phyloP scores from a whole-genome alignment of 2,113 vertebrate species.

The Rynchops niger region DNA sequence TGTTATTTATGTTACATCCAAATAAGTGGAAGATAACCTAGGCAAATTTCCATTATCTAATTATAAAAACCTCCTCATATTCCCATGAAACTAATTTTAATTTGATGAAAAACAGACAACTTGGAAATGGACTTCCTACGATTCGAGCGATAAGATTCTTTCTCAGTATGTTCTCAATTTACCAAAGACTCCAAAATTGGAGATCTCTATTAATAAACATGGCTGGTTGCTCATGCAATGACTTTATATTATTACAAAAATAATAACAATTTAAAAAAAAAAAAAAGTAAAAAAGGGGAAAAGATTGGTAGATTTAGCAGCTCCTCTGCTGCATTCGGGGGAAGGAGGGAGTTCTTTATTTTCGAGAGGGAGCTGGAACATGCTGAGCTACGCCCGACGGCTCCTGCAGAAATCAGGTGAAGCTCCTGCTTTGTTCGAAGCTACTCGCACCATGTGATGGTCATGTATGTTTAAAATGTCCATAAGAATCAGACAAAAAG shows the following conservation, averaged over 20 bases:
- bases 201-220: constrained; percentile 70
- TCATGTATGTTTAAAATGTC: not conserved
- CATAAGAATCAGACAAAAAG: not conserved
- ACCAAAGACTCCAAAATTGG: constrained; percentile 63
- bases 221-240: constrained; percentile 13
- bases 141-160: constrained; percentile 62
- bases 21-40: constrained; percentile 60
- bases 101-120: constrained; percentile 73
- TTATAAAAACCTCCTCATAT: constrained; percentile 73
- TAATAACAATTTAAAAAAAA: not conserved
- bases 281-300: not conserved
- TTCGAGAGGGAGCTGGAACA: not conserved
- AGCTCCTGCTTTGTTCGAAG: not conserved
- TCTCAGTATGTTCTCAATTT: constrained; percentile 70
- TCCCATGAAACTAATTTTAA: constrained; percentile 78
- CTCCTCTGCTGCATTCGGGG: not conserved
- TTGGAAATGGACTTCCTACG: constrained; percentile 67
- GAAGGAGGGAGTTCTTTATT: not conserved
- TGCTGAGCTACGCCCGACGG: not conserved
- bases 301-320: not conserved
- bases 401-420: not conserved
- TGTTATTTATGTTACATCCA: constrained; percentile 63
- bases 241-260: not conserved
- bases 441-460: fast-evolving
- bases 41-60: constrained; percentile 75